Evolutionary conservation across 1,140 invertebrate species (phyloP), one percentile per base, ranked within the genome.

Genomic region (Brachionus koreanus): DNA sequence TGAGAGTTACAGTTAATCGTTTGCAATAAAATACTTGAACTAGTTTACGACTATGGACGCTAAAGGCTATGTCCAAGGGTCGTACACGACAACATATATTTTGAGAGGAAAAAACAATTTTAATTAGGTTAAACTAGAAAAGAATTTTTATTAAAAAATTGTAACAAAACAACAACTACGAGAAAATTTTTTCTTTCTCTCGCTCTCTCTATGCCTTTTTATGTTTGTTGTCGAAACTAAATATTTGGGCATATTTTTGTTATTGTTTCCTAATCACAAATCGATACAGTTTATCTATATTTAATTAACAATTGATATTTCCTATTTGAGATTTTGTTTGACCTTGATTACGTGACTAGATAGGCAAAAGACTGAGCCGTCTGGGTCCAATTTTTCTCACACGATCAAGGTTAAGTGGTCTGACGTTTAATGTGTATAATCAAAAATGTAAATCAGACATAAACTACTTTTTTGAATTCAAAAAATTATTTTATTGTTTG

Each of bases 71-170:
- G 43, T 13, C 43, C 43, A 13, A 13, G 13, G 43, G 43, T 13
- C 43, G 43, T 49, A 49, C 7, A 46, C 43, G 43, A 46, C n/a
- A 49, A 16, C 43, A 49, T 5, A 49, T 16, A 49, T 49, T 49
- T 3, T 57, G 16, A 29, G 29, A 29, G 29, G 29, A 29, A 29
- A 29, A 29, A 29, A 6, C 16, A 19, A 57, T 9, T 57, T 57
- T 19, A 57, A 57, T 57, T 57, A 57, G 49, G 49, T 57, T 57
- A 57, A 57, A 57, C 49, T 57, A 57, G 49, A 57, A 57, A 57
- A 42, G 7, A 10, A 42, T 42, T 42, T 42, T 42, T 10, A 42
- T 42, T 42, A 42, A 42, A 42, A 42, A 42, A 42, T 29, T 29
- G 1, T 29, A 29, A 2, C 3, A 29, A 29, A 29, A 29, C 29